phyloP scores from a whole-genome alignment of 2,113 vertebrate species.

The Lasiurus borealis region DNA sequence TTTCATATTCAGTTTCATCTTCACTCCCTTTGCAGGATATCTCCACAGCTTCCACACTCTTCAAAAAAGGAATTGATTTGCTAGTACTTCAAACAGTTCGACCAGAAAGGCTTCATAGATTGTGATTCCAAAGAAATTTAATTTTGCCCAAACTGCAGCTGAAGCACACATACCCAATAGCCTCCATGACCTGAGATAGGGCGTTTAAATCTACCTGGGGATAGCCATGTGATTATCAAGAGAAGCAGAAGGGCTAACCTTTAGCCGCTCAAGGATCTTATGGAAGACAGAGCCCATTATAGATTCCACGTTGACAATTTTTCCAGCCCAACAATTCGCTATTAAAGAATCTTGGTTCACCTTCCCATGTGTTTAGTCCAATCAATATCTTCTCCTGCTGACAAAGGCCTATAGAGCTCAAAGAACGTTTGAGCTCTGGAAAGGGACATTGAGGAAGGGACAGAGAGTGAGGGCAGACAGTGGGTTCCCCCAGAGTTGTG shows the following conservation, averaged over 20 bases:
- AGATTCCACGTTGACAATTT: not conserved
- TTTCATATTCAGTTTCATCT: not conserved
- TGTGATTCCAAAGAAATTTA: not conserved
- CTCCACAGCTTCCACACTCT: not conserved
- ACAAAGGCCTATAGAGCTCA: not conserved
- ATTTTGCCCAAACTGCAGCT: not conserved
- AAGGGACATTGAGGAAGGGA: not conserved
- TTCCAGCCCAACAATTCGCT: not conserved
- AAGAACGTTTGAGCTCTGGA: not conserved
- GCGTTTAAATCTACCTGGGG: not conserved
- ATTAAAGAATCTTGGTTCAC: not conserved
- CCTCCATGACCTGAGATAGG: fast-evolving
- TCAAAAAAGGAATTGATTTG: not conserved
- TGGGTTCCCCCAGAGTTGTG: not conserved
- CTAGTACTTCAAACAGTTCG: not conserved
- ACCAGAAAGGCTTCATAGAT: not conserved
- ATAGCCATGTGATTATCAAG: not conserved
- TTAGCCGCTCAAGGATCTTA: not conserved
- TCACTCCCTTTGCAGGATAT: not conserved
- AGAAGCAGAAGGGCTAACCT: not conserved
- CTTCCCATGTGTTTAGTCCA: not conserved
- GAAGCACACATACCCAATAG: not conserved
- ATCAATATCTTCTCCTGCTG: not conserved
- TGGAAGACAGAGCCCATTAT: not conserved
- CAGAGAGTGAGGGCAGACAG: not conserved